phyloP scores from a whole-genome alignment of 1,140 invertebrate genomes.

The Theocolax elegans region DNA sequence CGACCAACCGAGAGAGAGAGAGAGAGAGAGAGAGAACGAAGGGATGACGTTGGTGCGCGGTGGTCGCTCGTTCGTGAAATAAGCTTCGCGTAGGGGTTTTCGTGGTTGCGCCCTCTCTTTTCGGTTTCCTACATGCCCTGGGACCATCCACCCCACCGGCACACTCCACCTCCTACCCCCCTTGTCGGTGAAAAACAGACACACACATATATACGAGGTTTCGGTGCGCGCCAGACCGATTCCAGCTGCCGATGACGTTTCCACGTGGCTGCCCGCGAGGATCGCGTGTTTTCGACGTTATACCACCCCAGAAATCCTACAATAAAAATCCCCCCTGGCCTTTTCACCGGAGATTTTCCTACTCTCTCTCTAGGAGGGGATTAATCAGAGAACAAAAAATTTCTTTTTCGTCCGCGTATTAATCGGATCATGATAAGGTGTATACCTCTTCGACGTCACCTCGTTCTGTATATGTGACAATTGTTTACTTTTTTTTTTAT shows the following conservation, averaged over 20 bases:
- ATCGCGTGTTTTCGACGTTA: slow-evolving; percentile 65
- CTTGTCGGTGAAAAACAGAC: too few relatives aligned
- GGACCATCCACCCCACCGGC: too few relatives aligned
- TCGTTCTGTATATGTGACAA: too few relatives aligned
- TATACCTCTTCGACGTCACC: too few relatives aligned
- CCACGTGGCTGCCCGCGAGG: slow-evolving; percentile 64
- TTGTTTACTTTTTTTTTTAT: too few relatives aligned
- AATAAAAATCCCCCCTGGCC: too few relatives aligned
- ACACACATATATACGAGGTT: slow-evolving; percentile 14
- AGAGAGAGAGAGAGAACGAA: slow-evolving; percentile 32
- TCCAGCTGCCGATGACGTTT: slow-evolving; percentile 68
- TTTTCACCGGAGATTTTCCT: neutral
- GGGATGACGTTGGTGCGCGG: slow-evolving; percentile 36
- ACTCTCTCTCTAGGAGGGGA: too few relatives aligned
- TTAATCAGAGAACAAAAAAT: too few relatives aligned
- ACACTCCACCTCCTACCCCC: too few relatives aligned
- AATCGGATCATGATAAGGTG: too few relatives aligned
- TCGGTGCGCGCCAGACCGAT: slow-evolving; percentile 51
- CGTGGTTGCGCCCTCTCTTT: slow-evolving; percentile 64
- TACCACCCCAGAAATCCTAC: too few relatives aligned
- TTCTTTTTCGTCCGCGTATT: too few relatives aligned
- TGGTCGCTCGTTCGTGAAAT: slow-evolving; percentile 67
- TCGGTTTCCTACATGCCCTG: slow-evolving; percentile 8
- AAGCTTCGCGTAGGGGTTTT: slow-evolving; percentile 65
- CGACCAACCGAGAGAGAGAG: neutral